phyloP scores from a whole-genome alignment of 2,888 invertebrate genomes.

The Ceriagrion tenellum region DNA sequence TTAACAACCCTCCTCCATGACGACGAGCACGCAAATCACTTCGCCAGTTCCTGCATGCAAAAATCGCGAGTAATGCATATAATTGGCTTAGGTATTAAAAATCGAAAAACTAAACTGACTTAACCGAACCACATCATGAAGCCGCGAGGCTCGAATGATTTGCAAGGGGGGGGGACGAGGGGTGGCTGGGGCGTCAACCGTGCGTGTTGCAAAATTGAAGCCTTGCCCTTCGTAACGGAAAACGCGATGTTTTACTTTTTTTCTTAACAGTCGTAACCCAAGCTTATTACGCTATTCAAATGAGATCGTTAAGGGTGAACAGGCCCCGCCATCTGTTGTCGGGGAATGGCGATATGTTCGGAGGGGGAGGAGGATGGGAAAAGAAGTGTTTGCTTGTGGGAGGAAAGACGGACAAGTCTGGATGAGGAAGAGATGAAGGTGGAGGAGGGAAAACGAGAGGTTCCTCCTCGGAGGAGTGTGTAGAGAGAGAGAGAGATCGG shows the following conservation, averaged over 20 bases:
- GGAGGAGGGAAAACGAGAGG: neutral
- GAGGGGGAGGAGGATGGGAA: neutral
- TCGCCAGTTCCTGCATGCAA: too few relatives aligned
- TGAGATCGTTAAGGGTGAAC: conserved; percentile 10
- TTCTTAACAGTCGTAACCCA: neutral
- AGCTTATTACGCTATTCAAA: conserved; percentile 18
- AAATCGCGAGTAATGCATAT: neutral
- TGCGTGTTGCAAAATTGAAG: neutral
- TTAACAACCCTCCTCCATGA: too few relatives aligned
- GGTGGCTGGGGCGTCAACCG: neutral
- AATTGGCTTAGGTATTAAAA: neutral
- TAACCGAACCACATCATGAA: neutral
- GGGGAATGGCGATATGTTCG: neutral
- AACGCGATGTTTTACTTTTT: neutral
- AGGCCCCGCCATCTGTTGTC: neutral
- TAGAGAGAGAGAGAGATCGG: neutral
- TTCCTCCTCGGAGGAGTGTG: neutral
- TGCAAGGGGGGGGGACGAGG: neutral
- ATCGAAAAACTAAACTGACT: neutral
- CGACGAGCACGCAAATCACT: too few relatives aligned
- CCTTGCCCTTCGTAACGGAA: neutral
- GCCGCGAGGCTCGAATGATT: neutral
- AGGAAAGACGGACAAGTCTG: neutral
- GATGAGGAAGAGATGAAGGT: neutral
- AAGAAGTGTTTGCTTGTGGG: neutral